Evolutionary conservation across 1,140 invertebrate species (phyloP).

Genomic region (Lepidostoma basale): DNA sequence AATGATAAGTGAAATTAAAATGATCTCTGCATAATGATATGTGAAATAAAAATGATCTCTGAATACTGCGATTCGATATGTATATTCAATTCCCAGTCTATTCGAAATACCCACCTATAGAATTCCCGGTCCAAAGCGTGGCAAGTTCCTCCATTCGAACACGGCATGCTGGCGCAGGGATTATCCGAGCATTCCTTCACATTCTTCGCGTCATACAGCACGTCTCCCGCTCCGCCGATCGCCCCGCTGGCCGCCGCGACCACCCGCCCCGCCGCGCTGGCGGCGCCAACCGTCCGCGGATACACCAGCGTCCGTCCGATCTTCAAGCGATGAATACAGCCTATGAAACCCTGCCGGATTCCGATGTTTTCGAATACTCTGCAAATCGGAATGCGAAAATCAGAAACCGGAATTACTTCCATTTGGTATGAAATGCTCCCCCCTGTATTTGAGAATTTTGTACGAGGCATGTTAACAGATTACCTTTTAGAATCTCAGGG

Average conservation of each 20-base stretch:
- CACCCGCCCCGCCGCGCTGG: slow-evolving; percentile 50
- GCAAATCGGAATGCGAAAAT: slow-evolving; percentile 40
- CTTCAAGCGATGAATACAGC: slow-evolving; percentile 80
- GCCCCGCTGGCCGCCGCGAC: neutral
- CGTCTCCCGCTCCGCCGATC: slow-evolving; percentile 49
- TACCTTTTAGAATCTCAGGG: too few species aligned
- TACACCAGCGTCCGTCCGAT: slow-evolving; percentile 74
- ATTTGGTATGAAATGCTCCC: neutral
- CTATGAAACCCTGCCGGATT: slow-evolving; percentile 78
- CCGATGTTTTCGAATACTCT: slow-evolving; percentile 89
- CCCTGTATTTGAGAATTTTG: neutral
- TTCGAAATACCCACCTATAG: too few species aligned
- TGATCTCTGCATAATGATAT: too few species aligned
- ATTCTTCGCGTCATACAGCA: slow-evolving; percentile 53
- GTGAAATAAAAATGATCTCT: too few species aligned
- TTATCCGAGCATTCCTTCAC: slow-evolving; percentile 75
- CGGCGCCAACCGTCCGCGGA: slow-evolving; percentile 61
- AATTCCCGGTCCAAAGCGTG: slow-evolving; percentile 65
- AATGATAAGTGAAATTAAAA: too few species aligned
- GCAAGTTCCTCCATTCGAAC: slow-evolving; percentile 82
- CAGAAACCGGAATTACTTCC: neutral
- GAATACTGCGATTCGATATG: too few species aligned
- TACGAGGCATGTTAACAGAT: neutral
- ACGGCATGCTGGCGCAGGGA: slow-evolving; percentile 78
- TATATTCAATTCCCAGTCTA: too few species aligned